Conservation (phyloP, 2,888 invertebrate genomes). For the Cataglyphis cursor region DNA sequence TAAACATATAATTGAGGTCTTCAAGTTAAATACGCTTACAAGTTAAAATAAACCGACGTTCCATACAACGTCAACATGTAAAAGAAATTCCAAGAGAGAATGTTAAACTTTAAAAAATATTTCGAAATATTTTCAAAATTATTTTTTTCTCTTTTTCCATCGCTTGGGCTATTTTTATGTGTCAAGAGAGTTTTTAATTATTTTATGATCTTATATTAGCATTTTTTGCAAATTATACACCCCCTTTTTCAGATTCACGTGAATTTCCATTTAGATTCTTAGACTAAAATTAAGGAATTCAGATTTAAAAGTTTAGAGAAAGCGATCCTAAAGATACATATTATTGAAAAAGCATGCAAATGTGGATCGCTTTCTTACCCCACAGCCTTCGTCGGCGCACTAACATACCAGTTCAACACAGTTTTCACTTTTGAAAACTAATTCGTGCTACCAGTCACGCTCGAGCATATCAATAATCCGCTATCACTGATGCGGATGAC, state of each 20-base stretch:
- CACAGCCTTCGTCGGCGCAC: background rate
- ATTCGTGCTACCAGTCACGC: constrained; percentile 9
- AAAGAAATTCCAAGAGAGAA: background rate
- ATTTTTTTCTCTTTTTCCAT: background rate
- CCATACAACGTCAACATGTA: background rate
- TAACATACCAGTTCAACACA: constrained; percentile 9
- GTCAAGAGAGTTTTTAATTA: background rate
- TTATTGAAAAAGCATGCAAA: background rate
- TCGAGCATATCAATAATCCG: background rate
- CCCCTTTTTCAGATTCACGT: background rate
- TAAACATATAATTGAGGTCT: constrained; percentile 30
- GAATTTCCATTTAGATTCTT: background rate
- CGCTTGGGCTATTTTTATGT: background rate
- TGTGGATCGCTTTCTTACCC: constrained; percentile 39
- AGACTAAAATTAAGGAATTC: background rate
- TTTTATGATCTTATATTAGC: background rate
- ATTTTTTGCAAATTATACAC: background rate
- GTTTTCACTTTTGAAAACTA: constrained; percentile 56
- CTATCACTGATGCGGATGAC: background rate
- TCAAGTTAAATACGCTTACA: background rate
- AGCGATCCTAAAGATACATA: constrained; percentile 7
- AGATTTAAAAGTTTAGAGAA: constrained; percentile 15
- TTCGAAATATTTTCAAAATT: background rate
- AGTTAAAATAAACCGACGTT: background rate
- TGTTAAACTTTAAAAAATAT: background rate